Evolutionary conservation across 2,888 invertebrate genomes (phyloP).

Genomic region (Epinotia ramella): DNA sequence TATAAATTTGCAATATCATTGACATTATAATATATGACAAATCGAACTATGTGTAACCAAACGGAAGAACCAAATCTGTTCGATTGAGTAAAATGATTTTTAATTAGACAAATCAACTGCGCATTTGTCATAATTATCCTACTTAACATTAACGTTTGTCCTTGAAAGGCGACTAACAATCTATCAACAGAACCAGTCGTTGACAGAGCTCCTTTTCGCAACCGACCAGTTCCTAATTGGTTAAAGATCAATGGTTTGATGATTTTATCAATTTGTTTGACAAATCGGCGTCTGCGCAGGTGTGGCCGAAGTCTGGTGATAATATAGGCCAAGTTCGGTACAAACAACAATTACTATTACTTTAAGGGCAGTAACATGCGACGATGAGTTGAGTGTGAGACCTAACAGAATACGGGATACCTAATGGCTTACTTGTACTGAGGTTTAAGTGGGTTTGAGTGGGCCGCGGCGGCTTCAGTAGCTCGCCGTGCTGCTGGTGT

Average conservation of each 20-base stretch:
- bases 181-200: conserved; percentile 15
- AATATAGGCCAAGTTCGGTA: neutral
- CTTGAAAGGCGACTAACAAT: conserved; percentile 7
- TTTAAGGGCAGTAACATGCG: too few relatives aligned
- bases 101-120: neutral
- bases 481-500: too few relatives aligned
- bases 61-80: neutral
- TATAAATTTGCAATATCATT: too few relatives aligned
- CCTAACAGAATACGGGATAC: too few relatives aligned
- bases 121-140: conserved; percentile 15
- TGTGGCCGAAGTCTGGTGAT: neutral
- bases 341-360: neutral
- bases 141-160: conserved; percentile 19
- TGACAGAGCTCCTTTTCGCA: conserved; percentile 29
- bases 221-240: conserved; percentile 23
- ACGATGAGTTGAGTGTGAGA: too few relatives aligned
- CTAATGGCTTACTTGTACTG: too few relatives aligned
- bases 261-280: conserved; percentile 33
- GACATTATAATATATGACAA: too few relatives aligned
- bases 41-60: too few relatives aligned
- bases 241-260: conserved; percentile 29
- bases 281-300: conserved; percentile 17
- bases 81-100: neutral
- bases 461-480: too few relatives aligned
- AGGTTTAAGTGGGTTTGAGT: too few relatives aligned